These are phyloP conservation scores for Zaprionus davidi DNA, from an alignment of 1,140 invertebrate species.

Conservation along the genomic window DNA sequence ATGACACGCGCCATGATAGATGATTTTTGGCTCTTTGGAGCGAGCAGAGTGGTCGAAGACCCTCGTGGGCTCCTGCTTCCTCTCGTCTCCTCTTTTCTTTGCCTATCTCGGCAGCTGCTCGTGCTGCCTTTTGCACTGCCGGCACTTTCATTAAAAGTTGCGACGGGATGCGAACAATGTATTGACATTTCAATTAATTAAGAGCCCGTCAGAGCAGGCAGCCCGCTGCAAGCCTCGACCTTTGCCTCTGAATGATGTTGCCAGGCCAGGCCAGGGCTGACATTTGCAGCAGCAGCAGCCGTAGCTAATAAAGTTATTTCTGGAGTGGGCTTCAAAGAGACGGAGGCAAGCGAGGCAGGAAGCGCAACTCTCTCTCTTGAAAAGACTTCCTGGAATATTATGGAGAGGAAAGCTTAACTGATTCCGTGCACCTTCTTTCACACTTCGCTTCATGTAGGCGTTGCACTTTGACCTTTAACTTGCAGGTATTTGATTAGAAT, in stretches of 20 bases:
- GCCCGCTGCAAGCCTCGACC: constrained; percentile 57
- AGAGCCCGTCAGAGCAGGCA: constrained; percentile 5
- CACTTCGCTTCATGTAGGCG: constrained; percentile 2
- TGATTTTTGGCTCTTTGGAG: constrained; percentile 50
- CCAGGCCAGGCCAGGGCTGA: constrained; percentile 19
- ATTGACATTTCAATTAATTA: constrained; percentile 83
- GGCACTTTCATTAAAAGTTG: constrained; percentile 70
- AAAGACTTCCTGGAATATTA: not conserved
- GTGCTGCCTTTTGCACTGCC: not conserved
- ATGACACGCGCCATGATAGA: constrained; percentile 58
- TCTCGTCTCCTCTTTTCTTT: not conserved
- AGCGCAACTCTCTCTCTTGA: not conserved
- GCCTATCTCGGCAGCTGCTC: not conserved
- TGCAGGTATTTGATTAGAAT: not conserved
- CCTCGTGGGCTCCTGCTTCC: not conserved
- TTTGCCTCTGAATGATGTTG: constrained; percentile 49
- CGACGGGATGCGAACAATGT: constrained; percentile 64
- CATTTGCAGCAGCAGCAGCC: constrained; percentile 15
- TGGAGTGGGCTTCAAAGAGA: not conserved
- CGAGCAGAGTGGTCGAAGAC: not conserved
- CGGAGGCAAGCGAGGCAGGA: not conserved
- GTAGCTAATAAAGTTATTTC: constrained; percentile 8
- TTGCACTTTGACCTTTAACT: constrained; percentile 58
- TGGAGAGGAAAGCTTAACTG: too few species aligned
- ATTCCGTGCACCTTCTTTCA: not conserved